Base-by-base conservation (phyloP, 2,888 invertebrate genomes). In the Thalpophila matura region DNA sequence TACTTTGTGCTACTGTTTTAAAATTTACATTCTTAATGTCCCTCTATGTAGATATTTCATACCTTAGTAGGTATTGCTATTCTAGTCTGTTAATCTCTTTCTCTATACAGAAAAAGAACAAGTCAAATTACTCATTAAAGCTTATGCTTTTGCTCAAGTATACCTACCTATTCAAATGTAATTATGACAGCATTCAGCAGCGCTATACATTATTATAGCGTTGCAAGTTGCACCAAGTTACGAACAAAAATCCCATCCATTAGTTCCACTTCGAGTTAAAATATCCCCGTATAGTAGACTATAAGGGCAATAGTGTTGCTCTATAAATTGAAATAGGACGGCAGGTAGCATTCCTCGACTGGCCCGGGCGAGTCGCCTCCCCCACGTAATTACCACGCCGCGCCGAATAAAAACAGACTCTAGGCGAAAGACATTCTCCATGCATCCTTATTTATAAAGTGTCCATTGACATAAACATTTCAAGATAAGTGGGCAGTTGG, bases 291-390 rank as follows among this genome's bases (percentile, higher is more conserved):
- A 60, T 72, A 61, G 63, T 61, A 76, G 65, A 70, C 55, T 64
- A 69, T 65, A 72, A 67, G 55, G 70, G 66, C 67, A 74, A 75
- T 69, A 74, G 65, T 55, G 45, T 45, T 46, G 53, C 49, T 56
- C 70, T 77, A 79, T 75, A 82, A 81, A 82, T 78, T 75, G 70
- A 77, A 79, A 81, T 82, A 79, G 81, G 81, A 82, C 79, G 71
- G 82, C 80, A 88, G 90, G 90, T 89, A 90, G 84, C 88, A 89
- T 90, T 89, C 90, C 88, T 81, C 66, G 66, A 47, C 65, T 61
- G 76, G 72, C 64, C 71, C 60, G 61, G 74, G 67, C 75, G 65
- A 57, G 60, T 61, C 56, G 64, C 69, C 53, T 74, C 75, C 73
- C 61, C 51, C 69, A 47, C 79, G 71, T 86, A 87, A 87, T 86